Conservation (phyloP, 2,113 vertebrate genomes). For the Enhydra lutris region DNA sequence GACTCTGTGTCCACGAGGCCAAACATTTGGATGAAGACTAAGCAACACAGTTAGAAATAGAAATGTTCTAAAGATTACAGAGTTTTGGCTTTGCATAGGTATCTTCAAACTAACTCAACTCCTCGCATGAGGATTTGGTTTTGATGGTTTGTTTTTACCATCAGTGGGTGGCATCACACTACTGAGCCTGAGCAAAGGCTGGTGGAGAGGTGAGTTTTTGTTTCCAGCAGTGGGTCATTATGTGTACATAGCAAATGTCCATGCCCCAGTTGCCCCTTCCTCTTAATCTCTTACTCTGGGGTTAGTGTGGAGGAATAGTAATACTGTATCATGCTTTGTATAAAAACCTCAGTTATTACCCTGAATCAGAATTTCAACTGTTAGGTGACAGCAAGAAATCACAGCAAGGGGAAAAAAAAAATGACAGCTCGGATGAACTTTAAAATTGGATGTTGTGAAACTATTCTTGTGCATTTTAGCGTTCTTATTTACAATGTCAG, state of each 20-base stretch:
- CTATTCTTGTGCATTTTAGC: not conserved
- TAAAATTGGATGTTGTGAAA: constrained; percentile 34
- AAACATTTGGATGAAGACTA: not conserved
- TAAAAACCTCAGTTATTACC: not conserved
- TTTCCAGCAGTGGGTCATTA: not conserved
- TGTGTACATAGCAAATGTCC: not conserved
- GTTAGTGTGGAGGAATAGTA: not conserved
- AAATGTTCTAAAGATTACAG: not conserved
- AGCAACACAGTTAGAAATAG: constrained; percentile 34
- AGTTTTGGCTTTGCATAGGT: not conserved
- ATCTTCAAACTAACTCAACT: not conserved
- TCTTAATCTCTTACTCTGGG: not conserved
- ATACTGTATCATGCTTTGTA: not conserved
- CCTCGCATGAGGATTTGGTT: not conserved
- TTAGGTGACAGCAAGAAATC: not conserved
- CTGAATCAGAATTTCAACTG: constrained; percentile 2
- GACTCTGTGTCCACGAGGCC: not conserved
- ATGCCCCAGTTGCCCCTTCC: not conserved
- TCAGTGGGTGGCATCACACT: not conserved
- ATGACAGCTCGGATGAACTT: not conserved
- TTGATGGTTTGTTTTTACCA: not conserved
- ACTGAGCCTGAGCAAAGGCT: not conserved
- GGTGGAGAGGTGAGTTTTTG: not conserved
- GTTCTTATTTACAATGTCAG: constrained; percentile 16
- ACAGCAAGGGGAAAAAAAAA: not conserved